Evolutionary conservation across 2,113 vertebrate genomes (phyloP), one percentile per base, ranked within the genome.

Genomic region (Gadus chalcogrammus): DNA sequence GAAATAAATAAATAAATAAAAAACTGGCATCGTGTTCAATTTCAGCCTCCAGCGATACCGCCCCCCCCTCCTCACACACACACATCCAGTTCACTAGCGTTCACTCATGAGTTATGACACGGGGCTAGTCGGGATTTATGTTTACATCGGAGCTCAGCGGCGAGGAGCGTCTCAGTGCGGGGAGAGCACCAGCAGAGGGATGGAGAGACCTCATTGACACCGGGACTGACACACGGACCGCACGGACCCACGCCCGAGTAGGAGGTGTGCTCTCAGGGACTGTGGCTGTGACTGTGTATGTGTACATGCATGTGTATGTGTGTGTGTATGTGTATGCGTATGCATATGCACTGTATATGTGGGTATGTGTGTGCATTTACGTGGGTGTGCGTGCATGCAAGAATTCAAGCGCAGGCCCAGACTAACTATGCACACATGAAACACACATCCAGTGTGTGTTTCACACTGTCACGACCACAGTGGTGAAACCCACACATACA

Each of bases 51-150:
- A 42, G 76, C 79, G 61, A 83, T 80, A 22, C 9, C 63, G 4
- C 5, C 15, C 63, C 31, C 31, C 63, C 63, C 2, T 15, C 22
- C 62, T 53, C 31, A 3, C 20, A 20, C 20, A 20, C 20, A 20
- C 20, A 7, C 5, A 9, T 48, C 42, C 69, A 17, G 17, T 53
- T 61, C 18, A 24, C 24, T n/a, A 4, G 58, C 56, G 20, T 80
- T 77, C 74, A 38, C 67, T 82, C 81, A 73, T 90, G 86, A 91
- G 78, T 91, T 91, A 92, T 83, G 87, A 83, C 71, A 68, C 58
- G 13, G 71, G 67, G 69, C 64, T 71, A 82, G 84, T 74, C 55
- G 4, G 75, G 85, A 83, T 85, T 87, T 82, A 88, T 77, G 79
- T 85, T 87, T 82, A 87, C 77, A 71, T 61, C 80, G 71, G 4